These are phyloP conservation scores for Halictus ligatus DNA, from an alignment of 2,888 invertebrate genomes.

Conservation along the genomic window DNA sequence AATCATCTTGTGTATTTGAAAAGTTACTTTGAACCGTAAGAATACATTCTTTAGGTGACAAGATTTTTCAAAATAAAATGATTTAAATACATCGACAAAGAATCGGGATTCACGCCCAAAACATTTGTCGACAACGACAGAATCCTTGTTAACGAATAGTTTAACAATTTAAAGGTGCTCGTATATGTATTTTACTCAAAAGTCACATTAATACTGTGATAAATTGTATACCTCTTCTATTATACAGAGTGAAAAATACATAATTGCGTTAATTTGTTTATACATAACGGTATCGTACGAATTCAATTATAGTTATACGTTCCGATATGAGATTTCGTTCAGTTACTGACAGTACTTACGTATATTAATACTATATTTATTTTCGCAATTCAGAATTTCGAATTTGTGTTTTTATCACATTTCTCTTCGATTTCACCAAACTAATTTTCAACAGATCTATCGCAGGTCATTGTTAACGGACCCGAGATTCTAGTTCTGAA, in stretches of 20 bases:
- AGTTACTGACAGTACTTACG: constrained; percentile 8
- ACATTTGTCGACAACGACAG: neutral
- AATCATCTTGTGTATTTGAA: constrained; percentile 14
- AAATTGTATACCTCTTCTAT: constrained; percentile 15
- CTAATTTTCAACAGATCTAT: constrained; percentile 4
- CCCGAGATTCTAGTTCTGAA: neutral
- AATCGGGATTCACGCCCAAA: neutral
- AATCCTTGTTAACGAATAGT: neutral
- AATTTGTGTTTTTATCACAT: constrained; percentile 31
- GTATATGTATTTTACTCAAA: neutral
- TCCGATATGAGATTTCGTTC: constrained; percentile 56
- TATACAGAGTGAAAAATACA: constrained; percentile 21
- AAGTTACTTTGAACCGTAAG: constrained; percentile 25
- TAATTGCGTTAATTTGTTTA: constrained; percentile 26
- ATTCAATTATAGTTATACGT: constrained; percentile 42
- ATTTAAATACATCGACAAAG: constrained; percentile 22
- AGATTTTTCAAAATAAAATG: constrained; percentile 40
- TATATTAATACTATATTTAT: constrained; percentile 9
- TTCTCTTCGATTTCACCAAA: constrained; percentile 20
- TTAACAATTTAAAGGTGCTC: constrained; percentile 17
- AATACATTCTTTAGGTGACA: constrained; percentile 6
- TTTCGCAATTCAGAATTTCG: neutral
- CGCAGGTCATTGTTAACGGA: neutral
- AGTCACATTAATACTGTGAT: constrained; percentile 10
- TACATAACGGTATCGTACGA: constrained; percentile 24